These are phyloP conservation scores for Diabrotica undecimpunctata DNA, from an alignment of 1,140 invertebrate species.

Conservation along the genomic window DNA sequence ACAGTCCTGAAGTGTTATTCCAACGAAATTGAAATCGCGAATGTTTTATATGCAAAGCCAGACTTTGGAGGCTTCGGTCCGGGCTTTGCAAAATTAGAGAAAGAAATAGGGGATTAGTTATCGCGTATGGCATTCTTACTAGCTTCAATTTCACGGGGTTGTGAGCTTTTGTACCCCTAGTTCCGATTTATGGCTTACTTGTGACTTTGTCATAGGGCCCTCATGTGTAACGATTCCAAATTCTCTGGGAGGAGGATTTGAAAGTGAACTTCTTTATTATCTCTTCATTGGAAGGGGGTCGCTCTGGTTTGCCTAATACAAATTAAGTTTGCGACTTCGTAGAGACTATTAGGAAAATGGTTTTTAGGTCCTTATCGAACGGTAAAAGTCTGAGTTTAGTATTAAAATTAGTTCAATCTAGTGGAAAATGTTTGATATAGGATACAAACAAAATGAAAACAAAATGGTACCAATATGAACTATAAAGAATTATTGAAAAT, in stretches of 20 bases:
- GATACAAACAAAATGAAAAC: too few species aligned
- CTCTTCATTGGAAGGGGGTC: neutral
- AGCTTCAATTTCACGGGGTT: conserved; percentile 37
- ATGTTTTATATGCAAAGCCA: conserved; percentile 41
- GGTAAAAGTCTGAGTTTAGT: too few species aligned
- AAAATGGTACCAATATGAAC: too few species aligned
- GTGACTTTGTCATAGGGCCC: conserved; percentile 2
- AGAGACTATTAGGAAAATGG: too few species aligned
- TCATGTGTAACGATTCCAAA: neutral
- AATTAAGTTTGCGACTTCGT: too few species aligned
- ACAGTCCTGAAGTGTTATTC: conserved; percentile 18
- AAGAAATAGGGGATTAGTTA: conserved; percentile 41
- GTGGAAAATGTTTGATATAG: too few species aligned
- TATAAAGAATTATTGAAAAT: too few species aligned
- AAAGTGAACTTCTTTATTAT: neutral
- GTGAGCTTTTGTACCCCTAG: conserved; percentile 22
- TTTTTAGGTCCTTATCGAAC: too few species aligned
- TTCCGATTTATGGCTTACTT: conserved; percentile 31
- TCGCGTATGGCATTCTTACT: conserved; percentile 38
- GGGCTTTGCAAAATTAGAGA: conserved; percentile 37
- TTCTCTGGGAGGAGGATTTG: conserved; percentile 1
- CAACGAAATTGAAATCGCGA: conserved; percentile 35
- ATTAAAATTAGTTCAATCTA: too few species aligned
- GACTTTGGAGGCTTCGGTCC: conserved; percentile 34
- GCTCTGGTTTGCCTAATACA: too few species aligned